These are phyloP conservation scores for Clarias macrocephalus DNA, from an alignment of 2,113 vertebrate species.

Conservation along the genomic window DNA sequence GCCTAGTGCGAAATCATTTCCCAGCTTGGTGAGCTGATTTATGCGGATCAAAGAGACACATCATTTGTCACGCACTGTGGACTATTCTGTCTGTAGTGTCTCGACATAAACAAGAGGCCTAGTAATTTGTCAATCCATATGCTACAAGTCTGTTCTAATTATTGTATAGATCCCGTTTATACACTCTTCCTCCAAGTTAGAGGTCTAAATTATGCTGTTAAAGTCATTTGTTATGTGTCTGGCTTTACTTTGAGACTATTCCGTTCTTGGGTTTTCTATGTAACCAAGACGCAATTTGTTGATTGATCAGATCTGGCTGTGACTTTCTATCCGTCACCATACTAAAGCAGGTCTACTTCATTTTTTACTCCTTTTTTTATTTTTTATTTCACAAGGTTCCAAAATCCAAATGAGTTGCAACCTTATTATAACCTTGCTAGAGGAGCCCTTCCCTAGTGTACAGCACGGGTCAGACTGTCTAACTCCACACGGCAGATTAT, in stretches of 20 bases:
- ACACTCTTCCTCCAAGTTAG: background rate
- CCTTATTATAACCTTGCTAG: background rate
- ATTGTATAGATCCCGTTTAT: background rate
- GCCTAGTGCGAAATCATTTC: conserved; percentile 4
- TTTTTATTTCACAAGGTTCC: background rate
- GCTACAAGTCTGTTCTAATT: conserved; percentile 1
- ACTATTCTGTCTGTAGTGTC: background rate
- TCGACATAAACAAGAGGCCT: conserved; percentile 13
- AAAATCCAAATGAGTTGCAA: conserved; percentile 17
- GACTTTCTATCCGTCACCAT: background rate
- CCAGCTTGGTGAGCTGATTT: conserved; percentile 10
- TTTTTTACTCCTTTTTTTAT: background rate
- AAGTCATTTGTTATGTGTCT: background rate
- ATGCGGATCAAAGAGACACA: conserved; percentile 11
- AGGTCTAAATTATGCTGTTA: background rate
- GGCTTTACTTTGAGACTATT: background rate
- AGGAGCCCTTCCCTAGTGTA: conserved; percentile 12
- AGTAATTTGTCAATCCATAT: background rate
- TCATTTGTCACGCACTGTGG: background rate
- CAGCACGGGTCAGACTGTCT: background rate
- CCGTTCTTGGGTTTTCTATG: background rate
- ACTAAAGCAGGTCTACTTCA: background rate
- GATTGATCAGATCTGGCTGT: background rate
- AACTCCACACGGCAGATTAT: conserved; percentile 12
- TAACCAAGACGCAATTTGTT: background rate